These are phyloP conservation scores for Marasmarcha lunaedactyla DNA, from an alignment of 2,888 invertebrate species.

Conservation along the genomic window DNA sequence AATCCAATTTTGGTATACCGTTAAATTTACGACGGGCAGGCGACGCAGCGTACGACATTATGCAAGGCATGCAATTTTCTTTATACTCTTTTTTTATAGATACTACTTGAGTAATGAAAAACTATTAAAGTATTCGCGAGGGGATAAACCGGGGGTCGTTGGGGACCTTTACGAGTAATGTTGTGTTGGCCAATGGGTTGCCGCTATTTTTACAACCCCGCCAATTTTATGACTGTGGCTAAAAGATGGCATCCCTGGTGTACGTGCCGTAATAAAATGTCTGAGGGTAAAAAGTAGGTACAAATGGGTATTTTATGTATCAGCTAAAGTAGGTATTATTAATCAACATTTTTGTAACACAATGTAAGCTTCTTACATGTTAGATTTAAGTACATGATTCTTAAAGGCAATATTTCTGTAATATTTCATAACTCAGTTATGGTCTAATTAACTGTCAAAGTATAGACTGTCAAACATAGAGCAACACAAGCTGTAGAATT, in stretches of 20 bases:
- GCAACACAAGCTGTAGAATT: no score
- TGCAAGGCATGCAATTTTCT: slow-evolving; percentile 65
- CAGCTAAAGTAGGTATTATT: no score
- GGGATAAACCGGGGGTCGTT: slow-evolving; percentile 55
- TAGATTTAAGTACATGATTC: no score
- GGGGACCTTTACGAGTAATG: slow-evolving; percentile 56
- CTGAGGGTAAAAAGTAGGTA: slow-evolving; percentile 4
- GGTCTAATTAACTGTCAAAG: no score
- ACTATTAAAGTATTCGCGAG: slow-evolving; percentile 60
- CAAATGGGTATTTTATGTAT: not conserved
- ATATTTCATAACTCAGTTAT: no score
- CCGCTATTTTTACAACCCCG: slow-evolving; percentile 48
- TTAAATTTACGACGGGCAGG: slow-evolving; percentile 27
- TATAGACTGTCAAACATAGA: no score
- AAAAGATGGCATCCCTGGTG: slow-evolving; percentile 45
- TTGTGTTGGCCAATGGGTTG: slow-evolving; percentile 41
- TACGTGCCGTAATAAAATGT: slow-evolving; percentile 22
- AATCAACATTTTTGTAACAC: no score
- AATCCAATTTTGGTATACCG: slow-evolving; percentile 35
- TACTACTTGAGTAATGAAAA: slow-evolving; percentile 69
- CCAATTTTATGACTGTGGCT: slow-evolving; percentile 49
- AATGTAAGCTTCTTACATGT: no score
- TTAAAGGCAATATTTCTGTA: no score
- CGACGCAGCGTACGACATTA: slow-evolving; percentile 39
- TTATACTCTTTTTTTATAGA: slow-evolving; percentile 52